Evolutionary conservation across 2,888 invertebrate genomes (phyloP).

Genomic region (Hemaris fuciformis): DNA sequence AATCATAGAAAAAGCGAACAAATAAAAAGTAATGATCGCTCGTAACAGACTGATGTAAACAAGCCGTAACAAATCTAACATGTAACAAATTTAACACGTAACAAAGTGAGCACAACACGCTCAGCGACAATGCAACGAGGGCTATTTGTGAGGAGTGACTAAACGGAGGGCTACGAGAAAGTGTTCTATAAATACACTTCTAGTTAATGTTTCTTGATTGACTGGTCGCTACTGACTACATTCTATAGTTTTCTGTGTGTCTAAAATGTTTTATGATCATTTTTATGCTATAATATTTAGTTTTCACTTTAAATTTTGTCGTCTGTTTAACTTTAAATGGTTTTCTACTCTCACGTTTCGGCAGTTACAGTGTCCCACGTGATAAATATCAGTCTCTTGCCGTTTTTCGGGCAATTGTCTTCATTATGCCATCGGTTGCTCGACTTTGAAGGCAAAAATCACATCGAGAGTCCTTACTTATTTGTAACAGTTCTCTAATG

Average conservation of each 20-base stretch:
- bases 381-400: too few species aligned
- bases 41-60: not conserved
- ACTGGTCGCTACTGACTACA: not conserved
- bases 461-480: too few species aligned
- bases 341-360: too few species aligned
- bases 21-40: not conserved
- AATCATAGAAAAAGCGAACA: not conserved
- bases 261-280: not conserved
- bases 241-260: not conserved
- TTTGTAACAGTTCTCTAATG: too few species aligned
- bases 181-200: not conserved
- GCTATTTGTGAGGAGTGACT: slow-evolving; percentile 8
- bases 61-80: not conserved
- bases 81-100: slow-evolving; percentile 2
- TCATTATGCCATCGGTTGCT: too few species aligned
- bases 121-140: not conserved
- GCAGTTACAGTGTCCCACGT: too few species aligned
- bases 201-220: slow-evolving; percentile 3
- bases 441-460: too few species aligned
- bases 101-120: slow-evolving; percentile 3
- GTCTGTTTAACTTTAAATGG: too few species aligned
- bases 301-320: too few species aligned
- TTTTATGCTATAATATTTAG: not conserved
- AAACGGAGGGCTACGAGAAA: not conserved
- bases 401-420: too few species aligned